Base-by-base conservation (phyloP, 2,888 invertebrate species). In the Philereme transversata region DNA sequence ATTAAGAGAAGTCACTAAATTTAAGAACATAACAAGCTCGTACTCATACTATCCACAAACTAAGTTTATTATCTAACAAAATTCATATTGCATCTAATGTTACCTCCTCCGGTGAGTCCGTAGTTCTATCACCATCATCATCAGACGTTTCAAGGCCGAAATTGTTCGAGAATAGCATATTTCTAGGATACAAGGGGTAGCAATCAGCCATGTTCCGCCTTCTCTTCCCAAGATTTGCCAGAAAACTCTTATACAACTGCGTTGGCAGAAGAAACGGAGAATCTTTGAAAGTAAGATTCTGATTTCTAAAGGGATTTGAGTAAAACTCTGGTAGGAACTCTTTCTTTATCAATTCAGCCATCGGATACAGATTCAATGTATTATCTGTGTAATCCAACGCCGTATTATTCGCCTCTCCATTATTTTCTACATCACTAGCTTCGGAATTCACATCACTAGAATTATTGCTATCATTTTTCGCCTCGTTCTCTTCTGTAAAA, bases 201-300 rank as follows among this genome's bases (percentile, higher is more conserved):
- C 92, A 92, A 48, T 92, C 92, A 1, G 90, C 83, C 35, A 92
- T 79, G 74, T 90, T 90, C 34, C 91, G 73, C 62, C 92, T 84
- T 60, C 92, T 87, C 68, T 92, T 93, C 0, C 89, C 89, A 65
- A 93, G 84, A 79, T 93, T 96, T 8, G 96, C 96, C 77, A 97
- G 86, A 65, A 97, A 93, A 75, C 95, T 96, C 85, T 96, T 96
- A 80, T 97, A 96, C 73, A 97, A 91, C 78, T 97, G 96, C 58
- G 96, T 95, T 7, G 96, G 96, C 65, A 96, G 88, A 54, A 96
- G 83, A 74, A 95, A 95, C 10, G 93, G 93, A 0, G 93, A 86
- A 78, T 91, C 86, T 65, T 92, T 92, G 52, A 90, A 92, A 0
- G 76, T 71, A 11, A 91, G 70, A 71, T 82, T 88, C 57, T 90